Conservation (phyloP, 2,797 vertebrate genomes). For the Myiotriccus ornatus region DNA sequence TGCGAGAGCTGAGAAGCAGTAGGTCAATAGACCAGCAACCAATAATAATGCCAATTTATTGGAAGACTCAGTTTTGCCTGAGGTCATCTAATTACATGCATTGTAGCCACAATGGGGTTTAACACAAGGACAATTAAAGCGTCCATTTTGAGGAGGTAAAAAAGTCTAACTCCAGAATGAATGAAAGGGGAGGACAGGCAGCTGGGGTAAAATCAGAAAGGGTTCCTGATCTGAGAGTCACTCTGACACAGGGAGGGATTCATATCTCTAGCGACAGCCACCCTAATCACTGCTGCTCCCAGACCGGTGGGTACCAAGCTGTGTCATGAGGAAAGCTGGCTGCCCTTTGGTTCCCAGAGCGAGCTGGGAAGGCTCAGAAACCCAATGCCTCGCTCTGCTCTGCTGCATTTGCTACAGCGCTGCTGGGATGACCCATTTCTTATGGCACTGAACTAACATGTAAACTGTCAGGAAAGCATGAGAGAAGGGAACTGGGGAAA, state of each 20-base stretch:
- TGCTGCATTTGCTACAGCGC: neutral
- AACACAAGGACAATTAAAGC: conserved; percentile 31
- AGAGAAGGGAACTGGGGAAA: conserved; percentile 1
- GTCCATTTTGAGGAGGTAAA: neutral
- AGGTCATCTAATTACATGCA: conserved; percentile 4
- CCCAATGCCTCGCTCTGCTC: accelerated
- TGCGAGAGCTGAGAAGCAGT: neutral
- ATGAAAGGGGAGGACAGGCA: neutral
- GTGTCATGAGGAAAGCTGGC: neutral
- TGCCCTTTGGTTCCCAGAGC: neutral
- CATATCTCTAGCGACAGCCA: neutral
- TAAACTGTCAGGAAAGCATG: neutral
- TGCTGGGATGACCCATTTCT: neutral
- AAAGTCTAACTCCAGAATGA: neutral
- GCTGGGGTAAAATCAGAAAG: neutral
- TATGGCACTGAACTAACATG: neutral
- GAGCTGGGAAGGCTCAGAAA: neutral
- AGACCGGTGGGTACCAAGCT: accelerated
- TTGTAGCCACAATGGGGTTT: neutral
- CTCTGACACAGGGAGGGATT: neutral
- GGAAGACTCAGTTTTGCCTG: neutral
- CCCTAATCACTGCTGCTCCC: neutral
- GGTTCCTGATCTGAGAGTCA: neutral
- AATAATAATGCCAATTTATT: conserved; percentile 14
- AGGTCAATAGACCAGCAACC: neutral